Percentiles rank a stretch among this genome's conserved stretches.
Evolutionary conservation across 2,797 vertebrate species (phyloP).

Genomic region (Dipus sagitta): DNA sequence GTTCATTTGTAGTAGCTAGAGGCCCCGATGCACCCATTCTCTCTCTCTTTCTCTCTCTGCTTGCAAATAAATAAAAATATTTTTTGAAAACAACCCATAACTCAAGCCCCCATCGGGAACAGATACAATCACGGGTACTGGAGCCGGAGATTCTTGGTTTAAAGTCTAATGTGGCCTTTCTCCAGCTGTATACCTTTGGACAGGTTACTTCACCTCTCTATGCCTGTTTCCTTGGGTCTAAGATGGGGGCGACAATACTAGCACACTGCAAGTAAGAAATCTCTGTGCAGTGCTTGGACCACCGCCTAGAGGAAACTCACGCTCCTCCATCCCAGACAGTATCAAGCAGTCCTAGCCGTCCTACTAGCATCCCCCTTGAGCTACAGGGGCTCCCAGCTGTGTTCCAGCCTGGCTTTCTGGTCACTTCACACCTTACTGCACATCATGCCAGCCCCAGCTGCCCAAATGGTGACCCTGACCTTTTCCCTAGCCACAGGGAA

Average conservation of each 20-base stretch:
- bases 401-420: not conserved
- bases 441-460: not conserved
- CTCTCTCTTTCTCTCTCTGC: too few relatives aligned
- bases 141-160: not conserved
- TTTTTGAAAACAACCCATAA: too few relatives aligned
- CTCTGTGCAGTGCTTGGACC: not conserved
- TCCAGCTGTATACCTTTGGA: not conserved
- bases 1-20: too few relatives aligned
- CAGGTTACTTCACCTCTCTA: too few relatives aligned
- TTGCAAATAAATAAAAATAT: too few relatives aligned
- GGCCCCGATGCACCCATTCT: too few relatives aligned
- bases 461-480: too few relatives aligned
- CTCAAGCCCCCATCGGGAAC: not conserved
- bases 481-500: not conserved
- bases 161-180: not conserved
- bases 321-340: not conserved
- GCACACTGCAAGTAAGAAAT: not conserved
- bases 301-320: not conserved
- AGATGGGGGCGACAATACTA: not conserved
- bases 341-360: not conserved
- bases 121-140: not conserved
- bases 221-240: not conserved
- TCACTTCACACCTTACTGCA: not conserved
- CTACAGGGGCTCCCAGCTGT: not conserved
- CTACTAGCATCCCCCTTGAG: not conserved